phyloP scores from a whole-genome alignment of 2,797 vertebrate genomes.

The Borostomias antarcticus region DNA sequence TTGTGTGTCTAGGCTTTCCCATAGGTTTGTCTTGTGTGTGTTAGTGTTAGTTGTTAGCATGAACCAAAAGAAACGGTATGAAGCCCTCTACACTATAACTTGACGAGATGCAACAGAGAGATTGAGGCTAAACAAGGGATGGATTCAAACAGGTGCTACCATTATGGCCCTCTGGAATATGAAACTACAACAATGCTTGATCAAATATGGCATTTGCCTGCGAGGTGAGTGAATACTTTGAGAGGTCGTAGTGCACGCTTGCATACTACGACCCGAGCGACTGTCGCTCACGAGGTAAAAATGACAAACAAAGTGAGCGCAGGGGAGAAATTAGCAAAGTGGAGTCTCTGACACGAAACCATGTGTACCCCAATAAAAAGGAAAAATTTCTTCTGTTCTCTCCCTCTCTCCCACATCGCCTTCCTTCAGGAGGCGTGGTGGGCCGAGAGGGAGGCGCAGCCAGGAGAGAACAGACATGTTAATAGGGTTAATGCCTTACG shows the following conservation, averaged over 20 bases:
- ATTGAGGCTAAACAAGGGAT: too few species aligned
- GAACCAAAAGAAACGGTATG: too few species aligned
- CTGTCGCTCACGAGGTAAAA: neutral
- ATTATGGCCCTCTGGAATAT: too few species aligned
- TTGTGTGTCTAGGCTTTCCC: too few species aligned
- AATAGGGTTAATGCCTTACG: conserved; percentile 63
- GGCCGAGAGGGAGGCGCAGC: conserved; percentile 27
- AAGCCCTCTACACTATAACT: too few species aligned
- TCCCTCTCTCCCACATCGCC: neutral
- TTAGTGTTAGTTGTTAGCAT: too few species aligned
- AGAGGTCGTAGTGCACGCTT: neutral
- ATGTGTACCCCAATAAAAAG: conserved; percentile 58
- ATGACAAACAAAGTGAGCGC: conserved; percentile 54
- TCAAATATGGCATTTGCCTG: too few species aligned
- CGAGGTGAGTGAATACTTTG: neutral
- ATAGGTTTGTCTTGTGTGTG: too few species aligned
- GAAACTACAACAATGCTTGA: too few species aligned
- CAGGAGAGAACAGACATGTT: conserved; percentile 22
- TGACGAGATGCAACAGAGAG: too few species aligned
- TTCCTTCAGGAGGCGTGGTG: conserved; percentile 53
- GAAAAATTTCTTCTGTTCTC: conserved; percentile 32
- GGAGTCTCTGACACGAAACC: conserved; percentile 62
- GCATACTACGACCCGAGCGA: neutral
- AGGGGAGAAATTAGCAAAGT: conserved; percentile 63
- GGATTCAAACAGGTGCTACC: too few species aligned